Conservation (phyloP, 2,113 vertebrate genomes). For the Columba janthina region DNA sequence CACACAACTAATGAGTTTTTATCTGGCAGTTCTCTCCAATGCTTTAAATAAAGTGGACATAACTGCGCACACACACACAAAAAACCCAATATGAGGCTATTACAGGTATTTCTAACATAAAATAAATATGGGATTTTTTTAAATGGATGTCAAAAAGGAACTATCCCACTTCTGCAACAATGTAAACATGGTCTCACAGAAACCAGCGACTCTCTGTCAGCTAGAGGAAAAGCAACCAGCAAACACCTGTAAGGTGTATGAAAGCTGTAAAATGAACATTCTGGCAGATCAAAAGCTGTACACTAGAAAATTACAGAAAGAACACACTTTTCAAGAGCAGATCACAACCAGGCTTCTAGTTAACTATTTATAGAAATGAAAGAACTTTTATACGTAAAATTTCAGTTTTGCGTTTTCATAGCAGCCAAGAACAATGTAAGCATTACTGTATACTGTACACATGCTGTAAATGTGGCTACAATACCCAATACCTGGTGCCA, state of each 20-base stretch:
- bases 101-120: not conserved
- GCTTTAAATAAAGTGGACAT: not conserved
- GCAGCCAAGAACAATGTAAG: not conserved
- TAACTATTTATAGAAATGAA: not conserved
- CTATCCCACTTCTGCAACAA: not conserved
- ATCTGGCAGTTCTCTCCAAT: not conserved
- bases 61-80: rapidly evolving
- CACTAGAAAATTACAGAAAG: not conserved
- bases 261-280: not conserved
- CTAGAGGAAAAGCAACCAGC: not conserved
- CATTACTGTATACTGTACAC: not conserved
- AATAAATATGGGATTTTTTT: not conserved
- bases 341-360: not conserved
- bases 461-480: not conserved
- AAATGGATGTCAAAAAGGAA: not conserved
- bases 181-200: not conserved
- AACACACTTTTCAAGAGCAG: not conserved
- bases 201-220: not conserved
- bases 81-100: not conserved
- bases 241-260: not conserved
- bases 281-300: not conserved
- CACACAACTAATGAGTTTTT: not conserved
- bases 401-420: not conserved
- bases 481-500: not conserved
- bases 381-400: not conserved